phyloP scores from a whole-genome alignment of 2,113 vertebrate species.

The Gavia stellata region DNA sequence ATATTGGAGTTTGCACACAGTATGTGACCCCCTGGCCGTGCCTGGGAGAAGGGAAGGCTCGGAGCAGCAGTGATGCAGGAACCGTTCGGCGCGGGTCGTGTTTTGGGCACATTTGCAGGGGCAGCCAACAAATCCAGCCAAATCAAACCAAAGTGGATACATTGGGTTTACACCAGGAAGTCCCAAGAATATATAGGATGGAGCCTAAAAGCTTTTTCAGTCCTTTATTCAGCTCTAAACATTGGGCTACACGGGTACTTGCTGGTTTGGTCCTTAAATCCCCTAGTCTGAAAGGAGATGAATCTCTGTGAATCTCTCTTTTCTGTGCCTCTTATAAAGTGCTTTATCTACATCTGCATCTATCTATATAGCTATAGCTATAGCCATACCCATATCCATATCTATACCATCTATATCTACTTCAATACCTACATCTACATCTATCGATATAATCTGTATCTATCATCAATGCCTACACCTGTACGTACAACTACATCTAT shows the following conservation, averaged over 20 bases:
- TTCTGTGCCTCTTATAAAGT: background rate
- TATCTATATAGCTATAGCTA: background rate
- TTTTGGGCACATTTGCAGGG: background rate
- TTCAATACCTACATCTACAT: background rate
- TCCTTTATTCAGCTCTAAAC: background rate
- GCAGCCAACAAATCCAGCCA: background rate
- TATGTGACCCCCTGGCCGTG: background rate
- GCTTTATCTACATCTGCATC: too few relatives aligned
- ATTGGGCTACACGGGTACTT: background rate
- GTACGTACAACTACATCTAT: background rate
- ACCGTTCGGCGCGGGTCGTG: rapidly evolving
- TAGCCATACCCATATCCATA: background rate
- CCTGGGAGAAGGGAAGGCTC: background rate
- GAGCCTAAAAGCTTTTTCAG: background rate
- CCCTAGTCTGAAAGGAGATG: background rate
- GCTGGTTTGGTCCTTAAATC: background rate
- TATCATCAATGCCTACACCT: background rate
- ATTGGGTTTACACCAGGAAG: background rate
- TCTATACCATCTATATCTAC: background rate
- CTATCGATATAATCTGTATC: background rate
- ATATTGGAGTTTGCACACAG: background rate
- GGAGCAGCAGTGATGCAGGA: background rate
- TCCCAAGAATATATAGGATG: too few relatives aligned
- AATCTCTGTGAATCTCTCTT: background rate
- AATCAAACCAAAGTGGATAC: background rate